Evolutionary conservation across 2,113 vertebrate species (phyloP).

Genomic region (Brachyistius frenatus): DNA sequence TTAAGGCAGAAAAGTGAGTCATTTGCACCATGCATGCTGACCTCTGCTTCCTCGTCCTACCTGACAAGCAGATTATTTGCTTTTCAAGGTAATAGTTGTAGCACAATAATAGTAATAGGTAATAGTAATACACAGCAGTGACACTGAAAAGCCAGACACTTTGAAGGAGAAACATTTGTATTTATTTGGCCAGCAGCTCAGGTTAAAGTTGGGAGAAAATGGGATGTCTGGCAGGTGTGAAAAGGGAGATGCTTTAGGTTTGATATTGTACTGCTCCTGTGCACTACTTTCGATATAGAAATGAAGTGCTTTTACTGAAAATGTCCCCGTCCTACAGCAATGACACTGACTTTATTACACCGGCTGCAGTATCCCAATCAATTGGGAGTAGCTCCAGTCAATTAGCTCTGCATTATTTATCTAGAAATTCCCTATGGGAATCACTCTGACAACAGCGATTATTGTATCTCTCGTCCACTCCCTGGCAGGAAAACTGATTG

Average conservation of each 20-base stretch:
- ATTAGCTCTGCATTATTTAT: conserved; percentile 74
- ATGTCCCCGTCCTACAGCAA: conserved; percentile 5
- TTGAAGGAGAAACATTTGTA: not conserved
- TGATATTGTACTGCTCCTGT: too few species aligned
- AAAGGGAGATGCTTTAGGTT: too few species aligned
- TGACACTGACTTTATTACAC: conserved; percentile 36
- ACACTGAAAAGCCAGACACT: conserved; percentile 8
- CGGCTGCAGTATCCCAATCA: conserved; percentile 46
- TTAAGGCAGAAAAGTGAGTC: conserved; percentile 39
- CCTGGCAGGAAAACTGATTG: conserved; percentile 36
- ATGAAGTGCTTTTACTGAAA: not conserved
- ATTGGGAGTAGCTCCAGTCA: conserved; percentile 66
- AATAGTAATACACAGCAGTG: not conserved
- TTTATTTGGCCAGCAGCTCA: not conserved
- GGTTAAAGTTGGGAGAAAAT: not conserved
- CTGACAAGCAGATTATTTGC: conserved; percentile 40
- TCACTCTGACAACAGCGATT: conserved; percentile 60
- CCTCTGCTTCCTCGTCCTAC: conserved; percentile 25
- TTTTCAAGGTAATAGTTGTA: conserved; percentile 11
- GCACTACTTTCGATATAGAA: not conserved
- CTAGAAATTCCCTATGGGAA: conserved; percentile 39
- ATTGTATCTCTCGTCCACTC: conserved; percentile 36
- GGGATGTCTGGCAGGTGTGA: too few species aligned
- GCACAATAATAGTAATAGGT: too few species aligned
- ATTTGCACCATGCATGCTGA: conserved; percentile 29